Evolutionary conservation across 2,888 invertebrate genomes (phyloP).

Genomic region (Pristionchus maxplancki): DNA sequence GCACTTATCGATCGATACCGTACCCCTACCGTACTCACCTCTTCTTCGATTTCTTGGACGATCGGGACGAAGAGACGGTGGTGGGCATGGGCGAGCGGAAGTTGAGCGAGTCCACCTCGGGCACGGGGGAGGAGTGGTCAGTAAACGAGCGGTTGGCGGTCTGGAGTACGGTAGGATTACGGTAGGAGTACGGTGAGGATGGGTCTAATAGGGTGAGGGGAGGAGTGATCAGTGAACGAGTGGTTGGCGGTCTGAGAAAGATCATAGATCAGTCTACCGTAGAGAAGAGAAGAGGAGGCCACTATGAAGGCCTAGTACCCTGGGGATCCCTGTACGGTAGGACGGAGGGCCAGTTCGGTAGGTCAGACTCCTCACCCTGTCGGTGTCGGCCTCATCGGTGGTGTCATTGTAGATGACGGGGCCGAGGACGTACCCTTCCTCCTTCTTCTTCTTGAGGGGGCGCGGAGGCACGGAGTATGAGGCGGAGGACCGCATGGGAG

Average conservation of each 20-base stretch:
- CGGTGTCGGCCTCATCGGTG: neutral
- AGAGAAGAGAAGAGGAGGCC: too few species aligned
- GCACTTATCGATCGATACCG: neutral
- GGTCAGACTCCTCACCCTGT: slow-evolving; percentile 22
- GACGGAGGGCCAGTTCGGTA: too few species aligned
- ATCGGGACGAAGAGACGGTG: neutral
- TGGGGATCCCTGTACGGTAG: too few species aligned
- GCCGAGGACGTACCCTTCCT: neutral
- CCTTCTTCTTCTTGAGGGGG: neutral
- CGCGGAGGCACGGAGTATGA: neutral
- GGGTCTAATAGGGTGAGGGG: neutral
- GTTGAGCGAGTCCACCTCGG: neutral
- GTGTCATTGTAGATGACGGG: neutral
- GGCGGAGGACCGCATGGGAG: neutral
- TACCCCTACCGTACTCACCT: neutral
- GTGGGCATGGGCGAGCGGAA: neutral
- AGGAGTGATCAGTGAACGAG: neutral
- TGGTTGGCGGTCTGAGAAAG: neutral
- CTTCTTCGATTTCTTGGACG: slow-evolving; percentile 11
- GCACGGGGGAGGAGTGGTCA: neutral
- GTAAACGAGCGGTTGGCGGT: neutral
- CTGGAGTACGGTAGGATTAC: too few species aligned
- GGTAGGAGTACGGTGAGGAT: neutral
- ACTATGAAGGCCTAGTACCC: too few species aligned
- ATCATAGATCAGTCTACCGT: neutral